Evolutionary conservation across 2,113 vertebrate genomes (phyloP), one percentile per base, ranked within the genome.

Genomic region (Sinosuthora webbiana): DNA sequence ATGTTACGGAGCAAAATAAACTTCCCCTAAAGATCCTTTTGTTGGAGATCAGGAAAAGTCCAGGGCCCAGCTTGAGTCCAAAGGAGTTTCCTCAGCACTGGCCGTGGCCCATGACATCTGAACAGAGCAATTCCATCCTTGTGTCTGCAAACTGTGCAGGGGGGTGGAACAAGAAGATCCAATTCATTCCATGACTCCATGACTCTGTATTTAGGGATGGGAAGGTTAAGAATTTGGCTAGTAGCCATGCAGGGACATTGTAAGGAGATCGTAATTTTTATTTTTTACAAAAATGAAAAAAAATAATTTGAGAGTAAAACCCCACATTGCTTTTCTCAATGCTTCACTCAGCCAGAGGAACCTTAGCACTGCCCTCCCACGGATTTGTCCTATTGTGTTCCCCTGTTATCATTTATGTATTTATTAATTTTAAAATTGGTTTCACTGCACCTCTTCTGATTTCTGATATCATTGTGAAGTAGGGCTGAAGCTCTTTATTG

Each of bases 31-130:
- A 86, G 75, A 42, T 49, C 71, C 39, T 83, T 87, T 90, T 93
- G 42, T 77, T 35, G 74, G 79, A 80, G 59, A 57, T 42, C 35
- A 41, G 31, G 44, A 73, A n/a, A 64, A 69, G 47, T 45, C 44
- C 35, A 74, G 23, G 22, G 41, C 45, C 5, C 74, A 87, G 70
- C 53, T 9, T 71, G 82, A 60, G 64, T 52, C 35, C 56, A 5
- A 8, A 47, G 0, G 11, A 60, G 28, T 62, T 94, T 75, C 31
- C 62, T 49, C 52, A 28, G 67, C 1, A 0, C 23, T 63, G 73
- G 9, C 41, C 0, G 0, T 16, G 47, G 52, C 68, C 41, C 20
- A 10, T 0, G 0, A 2, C 0, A 0, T 35, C 73, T 59, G 42
- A 50, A 42, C 63, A 63, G 62, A 87, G 21, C 41, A 28, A 3